A percentile compares a stretch with the other conserved stretches of the same genome.
Conservation (phyloP, 2,113 vertebrate species). For the Macaca fascicularis region DNA sequence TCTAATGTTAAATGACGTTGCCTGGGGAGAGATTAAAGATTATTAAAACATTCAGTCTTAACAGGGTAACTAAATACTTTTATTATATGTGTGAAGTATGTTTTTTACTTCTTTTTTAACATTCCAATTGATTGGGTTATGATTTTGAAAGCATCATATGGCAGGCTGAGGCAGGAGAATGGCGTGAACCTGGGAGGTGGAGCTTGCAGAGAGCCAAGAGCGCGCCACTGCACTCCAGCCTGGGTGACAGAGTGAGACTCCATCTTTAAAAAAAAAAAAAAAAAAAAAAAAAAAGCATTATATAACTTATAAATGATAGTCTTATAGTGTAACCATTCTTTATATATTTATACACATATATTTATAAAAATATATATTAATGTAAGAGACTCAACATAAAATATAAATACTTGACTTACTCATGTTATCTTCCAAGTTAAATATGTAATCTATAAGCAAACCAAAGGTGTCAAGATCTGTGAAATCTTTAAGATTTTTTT, state of each 20-base stretch:
- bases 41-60: constrained; percentile 1
- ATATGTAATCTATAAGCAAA: not conserved
- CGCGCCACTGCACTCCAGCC: too few relatives aligned
- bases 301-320: not conserved
- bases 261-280: too few relatives aligned
- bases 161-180: too few relatives aligned
- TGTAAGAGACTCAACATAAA: not conserved
- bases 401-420: constrained; percentile 50
- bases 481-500: not conserved
- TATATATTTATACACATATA: not conserved
- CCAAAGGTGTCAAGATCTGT: not conserved
- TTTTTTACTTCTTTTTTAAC: not conserved
- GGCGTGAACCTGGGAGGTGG: too few relatives aligned
- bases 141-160: not conserved
- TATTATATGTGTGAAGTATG: rapidly evolving
- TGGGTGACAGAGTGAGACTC: too few relatives aligned
- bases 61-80: not conserved
- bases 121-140: not conserved
- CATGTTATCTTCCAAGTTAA: constrained; percentile 37
- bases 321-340: not conserved
- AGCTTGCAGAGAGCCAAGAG: too few relatives aligned
- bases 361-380: not conserved
- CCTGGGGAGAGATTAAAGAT: constrained; percentile 43
- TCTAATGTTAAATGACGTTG: constrained; percentile 22
- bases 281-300: not conserved